These are phyloP conservation scores for Aurelia coerulea DNA, from an alignment of 30 jellyfish, hydroid and myxozoan genomes.

Conservation along the genomic window DNA sequence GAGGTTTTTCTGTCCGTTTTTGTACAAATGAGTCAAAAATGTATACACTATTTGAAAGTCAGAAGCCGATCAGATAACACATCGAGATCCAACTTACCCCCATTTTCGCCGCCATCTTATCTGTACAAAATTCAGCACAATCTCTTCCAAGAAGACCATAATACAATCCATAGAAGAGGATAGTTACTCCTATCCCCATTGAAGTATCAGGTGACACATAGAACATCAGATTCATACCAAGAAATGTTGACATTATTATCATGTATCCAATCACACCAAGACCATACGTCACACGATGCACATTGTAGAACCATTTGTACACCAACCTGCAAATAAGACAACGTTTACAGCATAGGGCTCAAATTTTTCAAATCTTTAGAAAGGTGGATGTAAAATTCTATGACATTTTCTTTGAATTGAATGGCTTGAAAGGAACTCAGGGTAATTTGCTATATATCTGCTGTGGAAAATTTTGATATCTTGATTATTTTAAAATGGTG, in stretches of 20 bases:
- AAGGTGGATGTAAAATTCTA: no score
- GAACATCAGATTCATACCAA: constrained; percentile 85
- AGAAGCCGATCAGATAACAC: no score
- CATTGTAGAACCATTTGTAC: constrained; percentile 93
- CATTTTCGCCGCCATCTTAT: constrained; percentile 94
- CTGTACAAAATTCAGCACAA: constrained; percentile 92
- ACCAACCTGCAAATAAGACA: constrained; percentile 60
- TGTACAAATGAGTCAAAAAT: no score
- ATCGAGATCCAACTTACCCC: constrained; percentile 45
- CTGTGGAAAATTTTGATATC: no score
- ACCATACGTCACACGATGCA: constrained; percentile 88
- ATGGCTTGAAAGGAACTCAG: no score
- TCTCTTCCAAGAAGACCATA: constrained; percentile 96
- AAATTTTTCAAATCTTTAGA: not conserved
- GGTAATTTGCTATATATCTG: no score
- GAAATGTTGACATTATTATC: constrained; percentile 88
- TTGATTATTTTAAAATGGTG: no score
- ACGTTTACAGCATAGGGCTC: no score
- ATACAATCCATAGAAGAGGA: constrained; percentile 90
- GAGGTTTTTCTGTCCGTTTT: no score
- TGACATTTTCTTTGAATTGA: no score
- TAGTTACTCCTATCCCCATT: constrained; percentile 92
- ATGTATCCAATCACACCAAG: constrained; percentile 85
- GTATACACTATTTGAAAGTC: no score
- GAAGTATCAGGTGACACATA: constrained; percentile 83